A percentile compares a stretch with the other conserved stretches of the same genome.
Evolutionary conservation across 2,797 vertebrate genomes (phyloP).

Genomic region (Cynopterus sphinx): DNA sequence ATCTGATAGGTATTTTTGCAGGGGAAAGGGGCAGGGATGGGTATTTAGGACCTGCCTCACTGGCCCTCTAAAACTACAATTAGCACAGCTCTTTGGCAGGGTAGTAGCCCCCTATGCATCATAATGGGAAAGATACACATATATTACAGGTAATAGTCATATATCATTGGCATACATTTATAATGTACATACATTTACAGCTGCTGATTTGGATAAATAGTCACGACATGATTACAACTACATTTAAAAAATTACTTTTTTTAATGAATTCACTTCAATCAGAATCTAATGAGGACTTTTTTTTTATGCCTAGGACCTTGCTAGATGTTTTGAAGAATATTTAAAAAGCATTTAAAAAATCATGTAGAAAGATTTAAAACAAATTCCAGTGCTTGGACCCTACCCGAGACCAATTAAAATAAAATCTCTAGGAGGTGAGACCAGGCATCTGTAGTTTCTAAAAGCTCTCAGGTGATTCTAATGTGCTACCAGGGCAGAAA

Average conservation of each 20-base stretch:
- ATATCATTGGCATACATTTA: background rate
- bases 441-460: background rate
- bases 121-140: background rate
- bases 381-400: background rate
- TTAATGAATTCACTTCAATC: background rate
- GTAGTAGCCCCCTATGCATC: background rate
- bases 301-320: background rate
- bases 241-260: conserved; percentile 6
- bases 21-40: no score
- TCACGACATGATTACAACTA: background rate
- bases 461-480: background rate
- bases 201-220: background rate
- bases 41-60: background rate
- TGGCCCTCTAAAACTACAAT: conserved; percentile 13
- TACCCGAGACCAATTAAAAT: conserved; percentile 11
- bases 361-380: background rate
- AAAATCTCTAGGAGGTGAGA: background rate
- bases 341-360: background rate
- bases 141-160: background rate
- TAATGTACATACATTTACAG: background rate
- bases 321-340: background rate
- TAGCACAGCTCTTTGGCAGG: background rate
- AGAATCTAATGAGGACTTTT: background rate
- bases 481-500: background rate
- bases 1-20: background rate